phyloP scores from a whole-genome alignment of 35 echinoderm and acorn worm species.

The Lytechinus variegatus region DNA sequence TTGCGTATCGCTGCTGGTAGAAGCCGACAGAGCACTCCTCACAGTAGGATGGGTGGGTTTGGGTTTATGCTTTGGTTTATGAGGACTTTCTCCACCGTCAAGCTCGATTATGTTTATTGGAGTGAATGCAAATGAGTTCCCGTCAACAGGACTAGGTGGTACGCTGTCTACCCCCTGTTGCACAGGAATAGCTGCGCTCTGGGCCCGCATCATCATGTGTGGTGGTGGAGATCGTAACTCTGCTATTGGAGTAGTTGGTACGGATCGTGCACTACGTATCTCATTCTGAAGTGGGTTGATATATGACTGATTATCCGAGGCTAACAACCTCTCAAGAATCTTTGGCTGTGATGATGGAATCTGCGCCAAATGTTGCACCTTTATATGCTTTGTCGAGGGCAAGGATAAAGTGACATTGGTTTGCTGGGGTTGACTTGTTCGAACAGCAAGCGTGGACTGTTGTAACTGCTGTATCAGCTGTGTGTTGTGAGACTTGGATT shows the following conservation, averaged over 20 bases:
- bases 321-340: slow-evolving; percentile 37
- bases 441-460: background rate
- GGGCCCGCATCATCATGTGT: slow-evolving; percentile 9
- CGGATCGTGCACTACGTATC: slow-evolving; percentile 22
- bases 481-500: slow-evolving; percentile 37
- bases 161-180: slow-evolving; percentile 62
- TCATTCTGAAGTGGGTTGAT: background rate
- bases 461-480: background rate
- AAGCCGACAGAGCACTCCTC: background rate
- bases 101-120: slow-evolving; percentile 40
- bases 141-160: slow-evolving; percentile 51
- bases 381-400: background rate
- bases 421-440: background rate
- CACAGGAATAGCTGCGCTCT: slow-evolving; percentile 53
- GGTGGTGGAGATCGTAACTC: slow-evolving; percentile 27
- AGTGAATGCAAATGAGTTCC: slow-evolving; percentile 54
- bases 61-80: slow-evolving; percentile 65
- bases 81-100: slow-evolving; percentile 53
- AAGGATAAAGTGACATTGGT: background rate
- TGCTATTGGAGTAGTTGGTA: slow-evolving; percentile 31
- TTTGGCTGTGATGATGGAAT: background rate
- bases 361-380: background rate
- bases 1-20: background rate
- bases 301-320: slow-evolving; percentile 10
- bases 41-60: slow-evolving; percentile 55